Evolutionary conservation across 2,888 invertebrate species (phyloP).

Genomic region (Auanema freiburgensis): DNA sequence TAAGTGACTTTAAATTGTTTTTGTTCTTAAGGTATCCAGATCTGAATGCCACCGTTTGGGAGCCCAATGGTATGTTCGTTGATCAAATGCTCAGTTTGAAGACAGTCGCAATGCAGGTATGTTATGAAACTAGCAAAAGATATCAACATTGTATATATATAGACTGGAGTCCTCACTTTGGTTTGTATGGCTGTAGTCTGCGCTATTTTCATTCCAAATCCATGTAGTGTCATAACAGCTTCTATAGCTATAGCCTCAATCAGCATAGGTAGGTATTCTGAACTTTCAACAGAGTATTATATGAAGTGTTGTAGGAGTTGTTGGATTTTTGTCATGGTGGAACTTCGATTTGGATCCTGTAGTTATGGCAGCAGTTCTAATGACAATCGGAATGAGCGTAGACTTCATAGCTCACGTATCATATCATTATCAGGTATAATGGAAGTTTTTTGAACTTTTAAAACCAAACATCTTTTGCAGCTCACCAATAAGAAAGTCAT

Average conservation of each 20-base stretch:
- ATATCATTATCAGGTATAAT: constrained; percentile 58
- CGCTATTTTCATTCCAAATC: constrained; percentile 61
- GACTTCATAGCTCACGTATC: constrained; percentile 63
- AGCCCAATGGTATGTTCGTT: constrained; percentile 60
- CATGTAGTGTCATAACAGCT: constrained; percentile 55
- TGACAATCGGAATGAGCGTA: constrained; percentile 63
- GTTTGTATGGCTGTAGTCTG: constrained; percentile 62
- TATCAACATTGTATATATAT: background rate
- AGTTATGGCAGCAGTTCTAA: constrained; percentile 61
- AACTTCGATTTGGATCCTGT: constrained; percentile 62
- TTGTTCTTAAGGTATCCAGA: constrained; percentile 35
- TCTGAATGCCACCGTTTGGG: constrained; percentile 61
- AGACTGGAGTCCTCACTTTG: constrained; percentile 53
- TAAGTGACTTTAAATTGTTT: background rate
- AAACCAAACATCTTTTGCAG: constrained; percentile 17
- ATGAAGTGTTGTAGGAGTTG: constrained; percentile 44
- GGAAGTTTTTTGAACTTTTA: constrained; percentile 1
- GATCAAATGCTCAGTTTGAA: constrained; percentile 62
- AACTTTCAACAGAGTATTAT: background rate
- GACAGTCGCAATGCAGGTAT: constrained; percentile 53
- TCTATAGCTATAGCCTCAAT: constrained; percentile 58
- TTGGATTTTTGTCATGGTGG: constrained; percentile 61
- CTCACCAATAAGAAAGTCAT: constrained; percentile 52
- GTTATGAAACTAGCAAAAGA: background rate
- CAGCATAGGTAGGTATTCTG: constrained; percentile 45